Evolutionary conservation across 2,797 vertebrate genomes (phyloP), one percentile per base, ranked within the genome.

Genomic region (Darevskia nairensis): DNA sequence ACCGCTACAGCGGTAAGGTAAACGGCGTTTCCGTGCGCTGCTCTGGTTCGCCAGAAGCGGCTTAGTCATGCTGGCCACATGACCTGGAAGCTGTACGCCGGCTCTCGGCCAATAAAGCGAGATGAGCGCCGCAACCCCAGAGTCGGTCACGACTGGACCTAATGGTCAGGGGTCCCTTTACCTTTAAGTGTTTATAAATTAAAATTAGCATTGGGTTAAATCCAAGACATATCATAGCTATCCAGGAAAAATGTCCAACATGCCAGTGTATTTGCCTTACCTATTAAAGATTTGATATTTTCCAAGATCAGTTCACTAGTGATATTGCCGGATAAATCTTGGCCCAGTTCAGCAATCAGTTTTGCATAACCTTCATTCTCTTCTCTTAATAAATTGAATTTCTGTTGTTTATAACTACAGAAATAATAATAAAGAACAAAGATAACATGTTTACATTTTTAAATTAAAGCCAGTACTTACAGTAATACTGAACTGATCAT

Each of bases 271-370:
- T 86, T 92, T 72, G 74, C 69, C 92, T 95, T 98, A 99, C 99
- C 99, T 97, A 99, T 99, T 96, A 99, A 98, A 88, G 99, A 99
- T 95, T 99, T 99, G 93, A 99, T 99, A 97, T 98, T 99, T 97
- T 99, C 99, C 95, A 99, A 97, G 86, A 99, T 98, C 87, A 99
- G 94, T 93, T 98, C 98, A 97, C 99, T 99, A 95, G 98, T 99
- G 96, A 98, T 97, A 97, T 96, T 99, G 95, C 98, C 98, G 27
- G 98, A 98, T 89, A 99, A 97, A 95, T 99, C 99, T 96, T 99
- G 99, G 17, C 99, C 98, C 86, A 99, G 97, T 96, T 99, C 99
- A 19, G 98, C 98, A 96, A 99, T 99, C 89, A 99, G 97, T 94
- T 99, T 99, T 93, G 98, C 99, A 90, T 99, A 99, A 90, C 99